Percentiles rank a stretch among this genome's conserved stretches.
phyloP scores from a whole-genome alignment of 1,140 invertebrate species.

The Caerostris extrusa region DNA sequence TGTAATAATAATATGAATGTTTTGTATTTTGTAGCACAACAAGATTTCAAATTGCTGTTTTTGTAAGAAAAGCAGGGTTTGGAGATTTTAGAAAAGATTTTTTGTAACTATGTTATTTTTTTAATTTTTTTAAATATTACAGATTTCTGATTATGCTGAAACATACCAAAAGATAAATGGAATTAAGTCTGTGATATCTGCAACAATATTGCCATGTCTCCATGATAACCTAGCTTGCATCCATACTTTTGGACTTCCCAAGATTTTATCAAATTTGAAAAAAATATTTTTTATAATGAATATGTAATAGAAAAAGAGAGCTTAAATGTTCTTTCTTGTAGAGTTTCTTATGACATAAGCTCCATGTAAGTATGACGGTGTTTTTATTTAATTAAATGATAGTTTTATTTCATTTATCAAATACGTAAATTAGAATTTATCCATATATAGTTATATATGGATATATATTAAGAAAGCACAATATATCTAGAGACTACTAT shows the following conservation, averaged over 20 bases:
- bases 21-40: too few relatives aligned
- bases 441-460: too few relatives aligned
- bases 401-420: too few relatives aligned
- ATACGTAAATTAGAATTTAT: too few relatives aligned
- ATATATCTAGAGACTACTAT: too few relatives aligned
- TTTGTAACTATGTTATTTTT: too few relatives aligned
- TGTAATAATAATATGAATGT: too few relatives aligned
- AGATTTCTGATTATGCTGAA: background rate
- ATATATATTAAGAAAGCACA: too few relatives aligned
- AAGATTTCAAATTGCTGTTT: too few relatives aligned
- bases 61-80: too few relatives aligned
- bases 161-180: conserved; percentile 1
- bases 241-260: background rate
- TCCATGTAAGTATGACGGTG: background rate
- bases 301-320: conserved; percentile 2
- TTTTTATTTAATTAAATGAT: background rate
- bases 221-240: background rate
- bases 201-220: background rate
- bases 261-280: conserved; percentile 21
- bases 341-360: background rate
- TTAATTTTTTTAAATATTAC: background rate
- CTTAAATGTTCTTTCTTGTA: background rate
- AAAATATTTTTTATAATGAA: background rate
- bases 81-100: too few relatives aligned
- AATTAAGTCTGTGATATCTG: background rate